These are phyloP conservation scores for Xylophagus ater DNA, from an alignment of 2,888 invertebrate genomes.

Conservation along the genomic window DNA sequence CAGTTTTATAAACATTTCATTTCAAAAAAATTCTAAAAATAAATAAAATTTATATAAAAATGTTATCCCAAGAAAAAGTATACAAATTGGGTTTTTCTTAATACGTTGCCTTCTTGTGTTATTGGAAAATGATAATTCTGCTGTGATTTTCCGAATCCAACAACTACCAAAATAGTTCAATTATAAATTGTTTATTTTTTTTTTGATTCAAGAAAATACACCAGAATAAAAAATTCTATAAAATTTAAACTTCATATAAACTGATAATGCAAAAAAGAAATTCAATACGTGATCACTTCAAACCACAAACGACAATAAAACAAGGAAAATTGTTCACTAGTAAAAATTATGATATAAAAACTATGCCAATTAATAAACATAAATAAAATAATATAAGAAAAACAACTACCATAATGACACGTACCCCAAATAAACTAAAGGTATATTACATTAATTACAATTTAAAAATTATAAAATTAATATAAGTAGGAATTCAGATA, in stretches of 20 bases:
- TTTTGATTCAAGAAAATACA: too few relatives aligned
- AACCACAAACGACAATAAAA: conserved; percentile 5
- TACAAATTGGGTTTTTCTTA: too few relatives aligned
- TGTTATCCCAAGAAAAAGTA: too few relatives aligned
- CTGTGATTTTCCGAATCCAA: too few relatives aligned
- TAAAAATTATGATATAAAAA: conserved; percentile 1
- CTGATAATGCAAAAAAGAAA: conserved; percentile 9
- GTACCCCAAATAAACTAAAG: conserved; percentile 40
- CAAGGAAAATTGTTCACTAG: conserved; percentile 3
- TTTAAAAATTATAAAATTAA: conserved; percentile 4
- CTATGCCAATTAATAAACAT: conserved; percentile 2
- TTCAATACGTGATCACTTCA: conserved; percentile 10
- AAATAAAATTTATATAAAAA: too few relatives aligned
- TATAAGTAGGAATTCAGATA: conserved; percentile 4
- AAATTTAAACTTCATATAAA: conserved; percentile 16
- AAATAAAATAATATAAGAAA: conserved; percentile 20
- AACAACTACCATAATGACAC: conserved; percentile 35
- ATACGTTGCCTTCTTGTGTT: too few relatives aligned
- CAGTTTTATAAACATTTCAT: too few relatives aligned
- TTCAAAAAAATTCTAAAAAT: too few relatives aligned
- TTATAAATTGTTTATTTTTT: too few relatives aligned
- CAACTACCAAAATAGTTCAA: too few relatives aligned
- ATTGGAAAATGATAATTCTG: too few relatives aligned
- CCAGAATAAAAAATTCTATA: conserved; percentile 16
- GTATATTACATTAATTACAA: conserved; percentile 24